A percentile compares a stretch with the other conserved stretches of the same genome.
Conservation (phyloP, 2,797 vertebrate species). For the Cygnus olor region DNA sequence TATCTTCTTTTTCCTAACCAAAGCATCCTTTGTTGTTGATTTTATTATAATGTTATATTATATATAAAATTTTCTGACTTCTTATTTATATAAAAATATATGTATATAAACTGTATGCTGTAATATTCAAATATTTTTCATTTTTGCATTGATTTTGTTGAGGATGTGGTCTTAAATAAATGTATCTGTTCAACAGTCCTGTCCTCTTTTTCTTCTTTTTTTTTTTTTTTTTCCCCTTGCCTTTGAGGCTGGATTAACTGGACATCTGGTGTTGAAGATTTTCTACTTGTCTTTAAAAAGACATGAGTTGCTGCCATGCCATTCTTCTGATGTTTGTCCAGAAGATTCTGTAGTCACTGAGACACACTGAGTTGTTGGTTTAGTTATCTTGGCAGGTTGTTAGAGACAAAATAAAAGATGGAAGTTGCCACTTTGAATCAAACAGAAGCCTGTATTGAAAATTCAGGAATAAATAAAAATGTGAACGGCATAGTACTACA, state of each 20-base stretch:
- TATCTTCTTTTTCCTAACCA: neutral
- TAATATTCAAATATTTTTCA: neutral
- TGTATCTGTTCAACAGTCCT: neutral
- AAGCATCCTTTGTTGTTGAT: fast-evolving
- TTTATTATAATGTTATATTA: neutral
- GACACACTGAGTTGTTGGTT: slow-evolving; percentile 33
- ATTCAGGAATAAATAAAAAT: slow-evolving; percentile 36
- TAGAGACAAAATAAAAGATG: slow-evolving; percentile 50
- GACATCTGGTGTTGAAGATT: slow-evolving; percentile 60
- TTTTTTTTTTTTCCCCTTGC: neutral
- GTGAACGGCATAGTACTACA: neutral
- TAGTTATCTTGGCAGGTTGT: slow-evolving; percentile 62
- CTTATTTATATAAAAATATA: neutral
- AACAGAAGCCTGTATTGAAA: slow-evolving; percentile 7
- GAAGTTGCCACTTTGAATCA: slow-evolving; percentile 35
- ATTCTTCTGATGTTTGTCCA: slow-evolving; percentile 65
- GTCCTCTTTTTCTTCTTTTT: neutral
- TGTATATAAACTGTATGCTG: neutral
- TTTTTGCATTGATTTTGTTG: neutral
- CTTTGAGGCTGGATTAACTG: slow-evolving; percentile 50
- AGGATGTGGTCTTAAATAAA: neutral
- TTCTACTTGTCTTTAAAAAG: neutral
- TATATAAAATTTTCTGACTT: neutral
- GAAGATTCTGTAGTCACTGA: slow-evolving; percentile 39
- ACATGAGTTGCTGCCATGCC: slow-evolving; percentile 36